Evolutionary conservation across 1,140 invertebrate species (phyloP), one percentile per base, ranked within the genome.

Genomic region (Tetramorium alpestre): DNA sequence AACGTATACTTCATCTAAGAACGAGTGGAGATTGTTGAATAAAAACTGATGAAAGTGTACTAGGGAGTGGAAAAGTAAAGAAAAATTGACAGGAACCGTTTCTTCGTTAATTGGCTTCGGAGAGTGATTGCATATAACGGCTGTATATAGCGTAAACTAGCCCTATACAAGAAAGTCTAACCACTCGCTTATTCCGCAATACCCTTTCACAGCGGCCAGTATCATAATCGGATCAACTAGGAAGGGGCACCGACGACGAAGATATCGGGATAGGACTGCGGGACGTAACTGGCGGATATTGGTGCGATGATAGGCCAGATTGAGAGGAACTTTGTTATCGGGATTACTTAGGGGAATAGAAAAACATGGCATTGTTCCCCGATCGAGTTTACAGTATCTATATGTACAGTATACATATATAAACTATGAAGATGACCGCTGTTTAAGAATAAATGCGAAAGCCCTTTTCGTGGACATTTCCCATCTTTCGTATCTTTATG

Each of bases 301-400:
- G 85, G 85, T 81, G 80, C 88, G 89, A 87, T 91, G 88, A 92
- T 91, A 92, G 91, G 91, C 86, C 82, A 93, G 92, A 93, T 93
- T 93, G 91, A 90, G 89, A 90, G 88, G 87, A 91, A 91, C 90
- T 92, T 93, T 92, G 91, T 91, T 88, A 91, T 91, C 85, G 87
- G 85, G 77, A 88, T 90, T 85, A 88, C 85, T 91, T 86, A 78
- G 87, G 82, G 85, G 81, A 89, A 64, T 73, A 67, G 85, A 78
- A 90, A 90, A 89, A 89, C 84, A 82, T 51, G 67, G 47, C 69
- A 75, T 90, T 85, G 89, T 85, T 88, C 80, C 64, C 75, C 10
- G 88, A 88, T 90, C 88, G 64, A 88, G 65, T 64, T 76, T 72
- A 69, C 54, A 47, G 69, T 62, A 81, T 86, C 67, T 78, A 67